Conservation (phyloP, 1,140 invertebrate species). For the Sesamia nonagrioides region DNA sequence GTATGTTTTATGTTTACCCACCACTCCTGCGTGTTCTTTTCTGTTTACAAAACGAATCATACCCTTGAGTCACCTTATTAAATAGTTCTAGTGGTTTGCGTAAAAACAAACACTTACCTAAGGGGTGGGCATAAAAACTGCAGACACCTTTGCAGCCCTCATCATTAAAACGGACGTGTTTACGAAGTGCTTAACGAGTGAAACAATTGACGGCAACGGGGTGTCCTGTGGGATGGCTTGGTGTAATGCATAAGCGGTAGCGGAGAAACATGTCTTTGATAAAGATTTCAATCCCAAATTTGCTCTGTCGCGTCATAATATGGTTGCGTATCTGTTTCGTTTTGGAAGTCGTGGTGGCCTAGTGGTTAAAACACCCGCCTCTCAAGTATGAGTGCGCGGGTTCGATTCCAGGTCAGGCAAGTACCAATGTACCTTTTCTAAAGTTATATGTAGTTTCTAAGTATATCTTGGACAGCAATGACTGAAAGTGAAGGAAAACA, state of each 20-base stretch:
- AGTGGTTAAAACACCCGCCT: too few species aligned
- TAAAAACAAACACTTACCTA: constrained; percentile 41
- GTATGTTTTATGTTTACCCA: background rate
- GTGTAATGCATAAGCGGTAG: constrained; percentile 42
- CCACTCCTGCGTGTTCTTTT: background rate
- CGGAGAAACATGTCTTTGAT: background rate
- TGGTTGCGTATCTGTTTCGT: too few species aligned
- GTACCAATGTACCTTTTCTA: too few species aligned
- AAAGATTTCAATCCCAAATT: too few species aligned
- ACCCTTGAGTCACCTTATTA: constrained; percentile 19
- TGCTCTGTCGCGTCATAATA: too few species aligned
- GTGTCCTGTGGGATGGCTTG: constrained; percentile 61
- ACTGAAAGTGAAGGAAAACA: too few species aligned
- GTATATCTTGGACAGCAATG: too few species aligned
- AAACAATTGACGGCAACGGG: constrained; percentile 77
- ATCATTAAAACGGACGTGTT: constrained; percentile 61
- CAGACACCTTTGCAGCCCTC: constrained; percentile 44
- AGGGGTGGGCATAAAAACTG: constrained; percentile 28
- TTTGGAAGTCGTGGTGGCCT: too few species aligned
- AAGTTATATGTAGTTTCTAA: too few species aligned
- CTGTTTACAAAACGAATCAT: background rate
- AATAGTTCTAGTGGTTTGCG: background rate
- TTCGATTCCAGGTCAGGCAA: too few species aligned
- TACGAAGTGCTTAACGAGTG: constrained; percentile 71
- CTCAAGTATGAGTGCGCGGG: too few species aligned